Percentiles rank a stretch among this genome's conserved stretches.
These are phyloP conservation scores for Ophion obscuratus DNA, from an alignment of 2,888 invertebrate species.

Conservation along the genomic window DNA sequence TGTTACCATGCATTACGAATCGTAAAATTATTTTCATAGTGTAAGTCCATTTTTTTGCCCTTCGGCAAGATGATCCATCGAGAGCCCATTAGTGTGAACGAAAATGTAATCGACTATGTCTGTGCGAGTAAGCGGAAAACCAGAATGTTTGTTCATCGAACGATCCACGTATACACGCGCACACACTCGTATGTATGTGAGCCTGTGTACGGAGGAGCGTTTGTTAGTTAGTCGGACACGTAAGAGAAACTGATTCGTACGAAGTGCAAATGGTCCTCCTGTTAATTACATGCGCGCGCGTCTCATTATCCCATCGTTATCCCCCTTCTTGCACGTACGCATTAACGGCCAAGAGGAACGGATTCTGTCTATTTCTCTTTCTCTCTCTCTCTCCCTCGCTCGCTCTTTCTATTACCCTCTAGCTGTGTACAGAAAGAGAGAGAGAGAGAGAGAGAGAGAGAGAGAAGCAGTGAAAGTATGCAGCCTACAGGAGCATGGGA, in stretches of 20 bases:
- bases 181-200: not conserved
- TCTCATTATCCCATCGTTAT: conserved; percentile 70
- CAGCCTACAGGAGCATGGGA: conserved; percentile 51
- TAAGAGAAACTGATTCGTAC: conserved; percentile 54
- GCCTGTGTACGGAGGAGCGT: not conserved
- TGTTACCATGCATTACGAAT: no score
- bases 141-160: not conserved
- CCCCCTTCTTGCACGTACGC: conserved; percentile 64
- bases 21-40: not conserved
- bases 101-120: not conserved
- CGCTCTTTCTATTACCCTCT: not conserved
- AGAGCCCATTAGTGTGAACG: not conserved
- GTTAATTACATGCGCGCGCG: conserved; percentile 69
- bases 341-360: conserved; percentile 53
- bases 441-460: no score
- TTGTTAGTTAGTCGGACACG: conserved; percentile 5
- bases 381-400: not conserved
- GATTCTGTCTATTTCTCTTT: not conserved
- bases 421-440: not conserved
- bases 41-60: not conserved
- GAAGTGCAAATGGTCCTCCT: conserved; percentile 68
- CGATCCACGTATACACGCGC: not conserved
- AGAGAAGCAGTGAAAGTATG: conserved; percentile 1
- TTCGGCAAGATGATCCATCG: not conserved
- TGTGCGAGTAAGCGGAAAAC: not conserved